Evolutionary conservation across 2,113 vertebrate genomes (phyloP).

Genomic region (Caloenas nicobarica): DNA sequence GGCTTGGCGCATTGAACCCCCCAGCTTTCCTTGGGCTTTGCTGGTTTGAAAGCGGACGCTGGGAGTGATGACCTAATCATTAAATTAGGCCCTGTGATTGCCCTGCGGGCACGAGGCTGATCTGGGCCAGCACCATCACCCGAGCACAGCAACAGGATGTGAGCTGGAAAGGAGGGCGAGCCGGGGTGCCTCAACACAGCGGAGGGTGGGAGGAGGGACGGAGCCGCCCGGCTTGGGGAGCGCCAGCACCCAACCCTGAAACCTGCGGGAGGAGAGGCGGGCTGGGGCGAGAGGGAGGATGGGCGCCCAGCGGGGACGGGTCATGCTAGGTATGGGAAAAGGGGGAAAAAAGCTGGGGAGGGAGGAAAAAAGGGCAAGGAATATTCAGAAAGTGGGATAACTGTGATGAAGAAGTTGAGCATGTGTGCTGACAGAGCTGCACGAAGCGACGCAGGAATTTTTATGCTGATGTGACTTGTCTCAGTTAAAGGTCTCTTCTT

Average conservation of each 20-base stretch:
- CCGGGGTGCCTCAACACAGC: background rate
- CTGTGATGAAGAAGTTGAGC: background rate
- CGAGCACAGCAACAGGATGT: slow-evolving; percentile 38
- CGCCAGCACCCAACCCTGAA: slow-evolving; percentile 28
- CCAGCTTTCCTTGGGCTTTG: background rate
- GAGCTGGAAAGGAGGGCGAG: slow-evolving; percentile 27
- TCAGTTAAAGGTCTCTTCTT: background rate
- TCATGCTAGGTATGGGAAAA: background rate
- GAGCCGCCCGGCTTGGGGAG: background rate
- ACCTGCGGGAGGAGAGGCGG: background rate
- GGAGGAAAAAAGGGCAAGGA: background rate
- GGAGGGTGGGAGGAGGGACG: background rate
- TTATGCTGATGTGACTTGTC: background rate
- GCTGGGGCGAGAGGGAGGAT: background rate
- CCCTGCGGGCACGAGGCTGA: background rate
- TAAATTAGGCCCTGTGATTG: background rate
- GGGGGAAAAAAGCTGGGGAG: background rate
- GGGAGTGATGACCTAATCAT: background rate
- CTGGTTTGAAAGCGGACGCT: background rate
- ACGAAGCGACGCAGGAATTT: background rate
- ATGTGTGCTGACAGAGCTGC: rapidly evolving
- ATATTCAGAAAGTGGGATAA: background rate
- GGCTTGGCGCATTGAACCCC: background rate
- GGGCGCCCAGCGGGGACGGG: background rate
- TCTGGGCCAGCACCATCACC: slow-evolving; percentile 5